Base-by-base conservation (phyloP, 2,113 vertebrate genomes). In the Poeciliopsis retropinna region DNA sequence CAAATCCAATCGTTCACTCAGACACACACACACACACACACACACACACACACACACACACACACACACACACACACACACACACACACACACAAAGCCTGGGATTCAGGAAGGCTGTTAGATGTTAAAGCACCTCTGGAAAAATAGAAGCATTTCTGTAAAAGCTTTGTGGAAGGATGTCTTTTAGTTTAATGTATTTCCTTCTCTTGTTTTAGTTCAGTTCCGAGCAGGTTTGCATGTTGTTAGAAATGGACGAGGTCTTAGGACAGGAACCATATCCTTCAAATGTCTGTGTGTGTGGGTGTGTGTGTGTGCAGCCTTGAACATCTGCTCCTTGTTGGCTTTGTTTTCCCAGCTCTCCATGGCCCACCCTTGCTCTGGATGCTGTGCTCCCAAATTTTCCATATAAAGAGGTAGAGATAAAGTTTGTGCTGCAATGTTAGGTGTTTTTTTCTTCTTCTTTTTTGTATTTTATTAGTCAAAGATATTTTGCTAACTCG, bases 301-400 rank as follows among this genome's bases (percentile, higher is more conserved):
- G 15, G 13, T 41, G 39, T 4, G 39, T 41, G 39, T 4, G 39
- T 41, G 47, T 81, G 61, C 76, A 72, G 67, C 72, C 76, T 76
- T 75, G 76, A 93, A 93, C 92, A 95, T 94, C 93, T 95, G 93
- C 87, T 93, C 81, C 90, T 92, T 75, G 41, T 94, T 94, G 89
- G 79, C 81, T 88, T 90, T 90, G 86, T 91, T 92, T 91, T 91
- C 85, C 72, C 82, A 82, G 51, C 72, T 81, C 82, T 64, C 63
- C 81, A 34, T 76, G 74, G 72, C 86, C 85, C 89, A 88, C 84
- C 84, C 87, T 82, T 65, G 39, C 61, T 70, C 79, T 85, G 64
- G 75, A 67, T 75, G 72, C 74, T 78, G 75, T 73, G 85, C 72
- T 86, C 71, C 60, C 29, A 67, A 78, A 30, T 47, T 73, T 72